phyloP scores from a whole-genome alignment of 92 coral and sea anemone genomes.

The Actinernus sp. region DNA sequence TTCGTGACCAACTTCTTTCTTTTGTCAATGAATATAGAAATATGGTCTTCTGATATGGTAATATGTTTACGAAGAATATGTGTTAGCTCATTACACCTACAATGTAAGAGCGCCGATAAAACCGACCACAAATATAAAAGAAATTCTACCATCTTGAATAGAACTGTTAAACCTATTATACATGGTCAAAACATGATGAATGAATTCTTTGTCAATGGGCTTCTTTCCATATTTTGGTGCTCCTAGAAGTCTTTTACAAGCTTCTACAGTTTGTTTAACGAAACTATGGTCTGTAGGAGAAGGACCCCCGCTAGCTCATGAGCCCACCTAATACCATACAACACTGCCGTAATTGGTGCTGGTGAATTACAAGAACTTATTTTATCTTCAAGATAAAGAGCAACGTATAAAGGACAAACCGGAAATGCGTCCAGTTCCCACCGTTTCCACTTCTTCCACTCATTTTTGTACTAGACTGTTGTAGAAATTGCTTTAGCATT shows the following conservation, averaged over 20 bases:
- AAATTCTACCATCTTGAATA: too few relatives aligned
- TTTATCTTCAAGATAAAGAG: too few relatives aligned
- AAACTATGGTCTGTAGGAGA: constrained; percentile 53
- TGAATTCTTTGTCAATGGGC: background rate
- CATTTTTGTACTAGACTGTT: constrained; percentile 19
- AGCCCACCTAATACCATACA: constrained; percentile 58
- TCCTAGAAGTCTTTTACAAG: constrained; percentile 40
- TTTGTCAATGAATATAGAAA: too few relatives aligned
- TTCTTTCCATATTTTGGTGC: constrained; percentile 9
- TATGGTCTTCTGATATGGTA: too few relatives aligned
- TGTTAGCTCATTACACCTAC: too few relatives aligned
- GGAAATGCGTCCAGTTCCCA: constrained; percentile 33
- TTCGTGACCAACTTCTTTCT: too few relatives aligned
- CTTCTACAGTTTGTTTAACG: constrained; percentile 54
- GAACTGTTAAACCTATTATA: too few relatives aligned
- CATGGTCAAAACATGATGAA: background rate
- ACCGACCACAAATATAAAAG: too few relatives aligned
- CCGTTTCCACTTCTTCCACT: constrained; percentile 35
- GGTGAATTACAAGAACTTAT: too few relatives aligned
- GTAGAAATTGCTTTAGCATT: constrained; percentile 34
- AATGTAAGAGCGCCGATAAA: too few relatives aligned
- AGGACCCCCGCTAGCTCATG: constrained; percentile 45
- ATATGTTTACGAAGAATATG: too few relatives aligned
- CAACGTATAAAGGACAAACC: too few relatives aligned
- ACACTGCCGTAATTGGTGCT: constrained; percentile 38